phyloP scores from a whole-genome alignment of 2,888 invertebrate species.

The Mimachlamys varia region DNA sequence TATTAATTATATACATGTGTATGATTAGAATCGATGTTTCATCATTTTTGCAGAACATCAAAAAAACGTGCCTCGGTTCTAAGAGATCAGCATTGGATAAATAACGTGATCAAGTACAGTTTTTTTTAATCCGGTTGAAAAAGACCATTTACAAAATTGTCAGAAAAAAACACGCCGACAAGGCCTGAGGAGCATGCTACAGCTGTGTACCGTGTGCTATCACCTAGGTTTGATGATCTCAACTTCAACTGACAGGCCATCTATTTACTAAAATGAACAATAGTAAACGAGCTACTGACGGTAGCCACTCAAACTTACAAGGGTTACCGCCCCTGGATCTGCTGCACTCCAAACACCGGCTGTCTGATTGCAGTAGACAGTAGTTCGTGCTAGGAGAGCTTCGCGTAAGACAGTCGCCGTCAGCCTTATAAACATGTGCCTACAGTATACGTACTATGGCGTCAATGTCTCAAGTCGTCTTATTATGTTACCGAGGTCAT shows the following conservation, averaged over 20 bases:
- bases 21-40: too few species aligned
- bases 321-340: not conserved
- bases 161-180: too few species aligned
- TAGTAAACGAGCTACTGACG: not conserved
- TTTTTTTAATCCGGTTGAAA: too few species aligned
- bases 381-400: not conserved
- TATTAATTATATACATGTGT: too few species aligned
- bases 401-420: not conserved
- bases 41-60: too few species aligned
- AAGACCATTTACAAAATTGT: too few species aligned
- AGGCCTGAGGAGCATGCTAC: too few species aligned
- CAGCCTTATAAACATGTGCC: not conserved
- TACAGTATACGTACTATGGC: not conserved
- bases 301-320: not conserved
- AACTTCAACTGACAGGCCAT: not conserved
- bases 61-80: too few species aligned
- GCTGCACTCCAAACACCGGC: not conserved
- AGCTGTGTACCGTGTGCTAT: too few species aligned
- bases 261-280: not conserved
- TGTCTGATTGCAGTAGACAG: not conserved
- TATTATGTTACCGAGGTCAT: too few species aligned
- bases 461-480: not conserved
- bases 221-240: not conserved
- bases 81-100: too few species aligned
- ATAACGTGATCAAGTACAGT: too few species aligned